Conservation (phyloP, 2,113 vertebrate species). For the Cyanistes caeruleus region DNA sequence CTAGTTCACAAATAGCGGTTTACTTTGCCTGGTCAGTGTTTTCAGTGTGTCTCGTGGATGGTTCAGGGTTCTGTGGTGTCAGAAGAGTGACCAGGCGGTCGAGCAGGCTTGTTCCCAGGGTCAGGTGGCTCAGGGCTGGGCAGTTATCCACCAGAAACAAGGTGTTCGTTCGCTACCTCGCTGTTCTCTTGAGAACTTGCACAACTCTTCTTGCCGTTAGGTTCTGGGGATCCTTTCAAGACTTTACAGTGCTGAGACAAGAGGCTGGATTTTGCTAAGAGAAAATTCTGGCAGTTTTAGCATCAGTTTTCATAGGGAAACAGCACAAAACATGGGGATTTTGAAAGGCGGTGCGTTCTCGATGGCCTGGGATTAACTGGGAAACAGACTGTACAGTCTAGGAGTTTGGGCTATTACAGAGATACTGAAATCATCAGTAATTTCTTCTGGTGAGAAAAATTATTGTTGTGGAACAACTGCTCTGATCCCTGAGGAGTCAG, state of each 20-base stretch:
- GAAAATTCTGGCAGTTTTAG: not conserved
- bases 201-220: not conserved
- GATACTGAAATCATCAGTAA: not conserved
- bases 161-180: conserved; percentile 22
- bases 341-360: conserved; percentile 4
- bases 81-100: not conserved
- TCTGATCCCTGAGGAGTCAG: not conserved
- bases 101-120: not conserved
- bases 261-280: not conserved
- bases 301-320: not conserved
- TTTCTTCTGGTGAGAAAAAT: not conserved
- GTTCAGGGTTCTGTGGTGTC: not conserved
- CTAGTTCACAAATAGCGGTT: not conserved
- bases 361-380: not conserved
- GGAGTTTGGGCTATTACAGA: not conserved
- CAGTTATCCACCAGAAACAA: conserved; percentile 5
- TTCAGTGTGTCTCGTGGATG: not conserved
- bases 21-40: not conserved
- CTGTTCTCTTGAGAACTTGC: conserved; percentile 42
- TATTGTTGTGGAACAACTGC: not conserved
- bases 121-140: not conserved
- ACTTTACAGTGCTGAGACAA: not conserved
- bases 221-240: not conserved
- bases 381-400: not conserved
- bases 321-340: conserved; percentile 16